Conservation (phyloP, 2,888 invertebrate genomes). For the Diaprepes abbreviatus region DNA sequence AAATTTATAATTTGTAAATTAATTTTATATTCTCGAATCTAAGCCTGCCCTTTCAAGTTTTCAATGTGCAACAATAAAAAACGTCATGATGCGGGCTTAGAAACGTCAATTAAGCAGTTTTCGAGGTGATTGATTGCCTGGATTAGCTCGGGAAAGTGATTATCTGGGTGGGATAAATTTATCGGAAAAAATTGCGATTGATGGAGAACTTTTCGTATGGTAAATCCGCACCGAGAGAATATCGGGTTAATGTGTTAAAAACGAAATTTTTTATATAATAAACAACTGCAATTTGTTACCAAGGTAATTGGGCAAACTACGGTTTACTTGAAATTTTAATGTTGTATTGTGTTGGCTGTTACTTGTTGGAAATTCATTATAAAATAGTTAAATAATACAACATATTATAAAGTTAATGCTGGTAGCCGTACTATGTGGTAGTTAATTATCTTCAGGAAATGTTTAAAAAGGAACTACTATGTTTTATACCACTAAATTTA, state of each 20-base stretch:
- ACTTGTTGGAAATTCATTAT: too few relatives aligned
- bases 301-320: too few relatives aligned
- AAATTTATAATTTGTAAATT: background rate
- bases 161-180: constrained; percentile 47
- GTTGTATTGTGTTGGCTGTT: too few relatives aligned
- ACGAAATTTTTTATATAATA: too few relatives aligned
- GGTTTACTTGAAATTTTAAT: too few relatives aligned
- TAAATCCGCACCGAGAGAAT: background rate
- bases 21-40: constrained; percentile 1
- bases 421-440: too few relatives aligned
- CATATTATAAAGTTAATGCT: too few relatives aligned
- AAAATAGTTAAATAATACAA: too few relatives aligned
- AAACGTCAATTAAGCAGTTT: constrained; percentile 47
- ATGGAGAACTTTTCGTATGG: constrained; percentile 35
- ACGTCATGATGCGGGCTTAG: constrained; percentile 38
- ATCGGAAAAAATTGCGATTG: constrained; percentile 49
- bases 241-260: background rate
- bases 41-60: background rate
- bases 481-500: too few relatives aligned
- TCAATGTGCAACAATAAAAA: constrained; percentile 32
- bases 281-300: too few relatives aligned
- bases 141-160: constrained; percentile 47
- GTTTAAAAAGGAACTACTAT: too few relatives aligned
- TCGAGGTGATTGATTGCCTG: constrained; percentile 46
- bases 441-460: too few relatives aligned